Evolutionary conservation across 2,888 invertebrate species (phyloP).

Genomic region (Notodonta dromedarius): DNA sequence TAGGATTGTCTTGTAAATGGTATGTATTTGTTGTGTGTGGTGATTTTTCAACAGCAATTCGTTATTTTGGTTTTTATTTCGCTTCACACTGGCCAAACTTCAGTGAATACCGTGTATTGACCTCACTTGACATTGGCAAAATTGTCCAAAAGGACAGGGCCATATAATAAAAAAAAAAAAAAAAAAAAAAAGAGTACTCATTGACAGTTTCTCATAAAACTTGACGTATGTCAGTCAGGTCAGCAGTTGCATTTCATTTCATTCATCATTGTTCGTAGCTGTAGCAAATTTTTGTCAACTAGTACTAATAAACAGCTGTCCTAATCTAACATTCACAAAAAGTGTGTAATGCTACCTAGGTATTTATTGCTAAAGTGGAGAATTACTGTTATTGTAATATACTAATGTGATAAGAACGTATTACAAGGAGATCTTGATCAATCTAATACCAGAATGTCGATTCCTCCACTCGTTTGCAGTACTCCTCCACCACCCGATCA

Average conservation of each 20-base stretch:
- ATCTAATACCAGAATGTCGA: slow-evolving; percentile 77
- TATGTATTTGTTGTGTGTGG: too few species aligned
- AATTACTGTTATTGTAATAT: slow-evolving; percentile 17
- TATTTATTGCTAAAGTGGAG: slow-evolving; percentile 16
- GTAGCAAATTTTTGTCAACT: slow-evolving; percentile 68
- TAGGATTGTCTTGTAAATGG: too few species aligned
- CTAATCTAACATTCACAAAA: slow-evolving; percentile 38
- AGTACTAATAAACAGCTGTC: slow-evolving; percentile 75
- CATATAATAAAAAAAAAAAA: too few species aligned
- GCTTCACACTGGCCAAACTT: too few species aligned
- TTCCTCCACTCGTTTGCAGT: slow-evolving; percentile 87
- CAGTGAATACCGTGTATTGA: too few species aligned
- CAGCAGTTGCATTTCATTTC: background rate
- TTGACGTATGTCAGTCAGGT: too few species aligned
- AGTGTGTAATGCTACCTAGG: slow-evolving; percentile 26
- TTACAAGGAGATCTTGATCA: slow-evolving; percentile 36
- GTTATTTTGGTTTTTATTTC: too few species aligned
- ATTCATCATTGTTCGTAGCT: background rate
- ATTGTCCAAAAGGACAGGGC: too few species aligned
- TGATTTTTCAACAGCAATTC: too few species aligned
- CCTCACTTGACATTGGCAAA: too few species aligned
- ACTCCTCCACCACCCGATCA: slow-evolving; percentile 87
- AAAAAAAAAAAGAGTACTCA: too few species aligned
- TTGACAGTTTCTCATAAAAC: too few species aligned
- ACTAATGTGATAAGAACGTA: slow-evolving; percentile 38